Percentiles rank a stretch among this genome's conserved stretches.
Evolutionary conservation across 2,888 invertebrate genomes (phyloP).

Genomic region (Bedellia somnulentella): DNA sequence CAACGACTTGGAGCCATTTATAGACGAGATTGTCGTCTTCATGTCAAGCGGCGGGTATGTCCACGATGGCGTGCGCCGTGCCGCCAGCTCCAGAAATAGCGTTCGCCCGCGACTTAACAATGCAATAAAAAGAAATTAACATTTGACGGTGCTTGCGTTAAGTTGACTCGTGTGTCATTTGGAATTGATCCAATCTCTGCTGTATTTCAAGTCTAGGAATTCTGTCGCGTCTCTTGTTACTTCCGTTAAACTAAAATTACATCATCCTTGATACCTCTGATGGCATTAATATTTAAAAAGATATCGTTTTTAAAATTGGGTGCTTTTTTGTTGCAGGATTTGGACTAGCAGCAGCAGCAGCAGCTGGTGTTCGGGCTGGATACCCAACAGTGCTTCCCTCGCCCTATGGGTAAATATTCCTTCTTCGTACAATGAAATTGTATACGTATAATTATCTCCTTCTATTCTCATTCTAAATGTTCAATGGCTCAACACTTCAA

Average conservation of each 20-base stretch:
- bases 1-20: conserved; percentile 47
- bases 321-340: conserved; percentile 45
- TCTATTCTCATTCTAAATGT: conserved; percentile 33
- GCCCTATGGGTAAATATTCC: conserved; percentile 79
- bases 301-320: too few species aligned
- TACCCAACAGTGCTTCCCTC: conserved; percentile 78
- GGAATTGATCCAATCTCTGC: conserved; percentile 47
- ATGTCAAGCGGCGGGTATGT: conserved; percentile 42
- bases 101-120: conserved; percentile 50
- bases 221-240: conserved; percentile 26
- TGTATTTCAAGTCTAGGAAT: conserved; percentile 38
- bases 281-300: too few species aligned
- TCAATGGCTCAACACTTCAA: conserved; percentile 55
- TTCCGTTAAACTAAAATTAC: conserved; percentile 57
- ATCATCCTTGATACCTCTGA: too few species aligned
- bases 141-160: conserved; percentile 40
- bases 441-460: not conserved
- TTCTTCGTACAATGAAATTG: not conserved
- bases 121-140: conserved; percentile 62
- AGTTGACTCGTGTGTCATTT: conserved; percentile 57
- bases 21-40: conserved; percentile 52
- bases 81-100: conserved; percentile 53
- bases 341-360: conserved; percentile 49
- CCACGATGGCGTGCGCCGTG: conserved; percentile 29
- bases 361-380: conserved; percentile 75